phyloP scores from a whole-genome alignment of 2,113 vertebrate species.

The Circaetus cinerascens region DNA sequence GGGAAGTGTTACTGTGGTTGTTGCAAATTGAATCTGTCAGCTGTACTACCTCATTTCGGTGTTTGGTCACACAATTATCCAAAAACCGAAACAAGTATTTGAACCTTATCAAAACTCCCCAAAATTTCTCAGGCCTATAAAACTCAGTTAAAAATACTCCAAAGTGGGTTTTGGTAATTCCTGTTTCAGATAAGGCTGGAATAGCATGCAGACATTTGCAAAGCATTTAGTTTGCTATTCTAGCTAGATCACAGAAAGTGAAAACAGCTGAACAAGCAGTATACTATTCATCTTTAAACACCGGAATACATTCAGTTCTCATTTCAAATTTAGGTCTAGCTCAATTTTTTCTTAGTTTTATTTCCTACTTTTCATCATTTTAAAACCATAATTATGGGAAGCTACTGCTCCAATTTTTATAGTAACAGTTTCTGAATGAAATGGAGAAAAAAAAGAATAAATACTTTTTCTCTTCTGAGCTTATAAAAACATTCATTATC shows the following conservation, averaged over 20 bases:
- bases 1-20: background rate
- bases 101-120: background rate
- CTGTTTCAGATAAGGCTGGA: background rate
- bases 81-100: background rate
- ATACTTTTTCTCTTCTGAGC: background rate
- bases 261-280: background rate
- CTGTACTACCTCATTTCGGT: background rate
- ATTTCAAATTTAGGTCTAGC: background rate
- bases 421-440: background rate
- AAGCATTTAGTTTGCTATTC: background rate
- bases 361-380: background rate
- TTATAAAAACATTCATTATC: background rate
- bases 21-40: background rate
- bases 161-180: background rate
- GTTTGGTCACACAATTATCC: background rate
- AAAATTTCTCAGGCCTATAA: background rate
- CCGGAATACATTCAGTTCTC: background rate
- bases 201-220: background rate
- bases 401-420: background rate
- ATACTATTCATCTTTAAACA: background rate
- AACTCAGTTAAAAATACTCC: background rate
- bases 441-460: background rate
- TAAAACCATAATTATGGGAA: background rate
- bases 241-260: background rate
- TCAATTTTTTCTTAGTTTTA: background rate